Conservation (phyloP, 2,797 vertebrate species). For the Kryptolebias ocellatus region DNA sequence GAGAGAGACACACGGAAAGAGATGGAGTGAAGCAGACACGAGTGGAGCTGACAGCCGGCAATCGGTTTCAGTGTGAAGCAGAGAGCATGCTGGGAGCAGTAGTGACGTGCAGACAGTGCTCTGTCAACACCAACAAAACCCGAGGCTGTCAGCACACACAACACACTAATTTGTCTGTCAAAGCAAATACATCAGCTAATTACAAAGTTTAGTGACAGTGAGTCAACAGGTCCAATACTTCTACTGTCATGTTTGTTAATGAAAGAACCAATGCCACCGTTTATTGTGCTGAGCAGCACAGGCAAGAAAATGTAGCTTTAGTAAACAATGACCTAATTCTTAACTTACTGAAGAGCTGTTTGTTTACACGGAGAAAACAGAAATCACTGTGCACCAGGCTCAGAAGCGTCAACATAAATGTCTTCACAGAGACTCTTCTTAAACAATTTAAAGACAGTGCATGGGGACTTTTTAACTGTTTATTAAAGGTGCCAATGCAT, state of each 20-base stretch:
- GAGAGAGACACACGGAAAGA: constrained; percentile 20
- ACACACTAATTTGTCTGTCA: constrained; percentile 54
- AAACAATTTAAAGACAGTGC: too few relatives aligned
- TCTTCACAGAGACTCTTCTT: background rate
- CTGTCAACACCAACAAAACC: constrained; percentile 51
- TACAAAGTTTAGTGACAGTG: constrained; percentile 22
- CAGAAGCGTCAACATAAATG: background rate
- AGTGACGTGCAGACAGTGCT: constrained; percentile 23
- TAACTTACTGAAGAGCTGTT: background rate
- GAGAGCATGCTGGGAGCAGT: constrained; percentile 60
- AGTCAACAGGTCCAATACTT: constrained; percentile 47
- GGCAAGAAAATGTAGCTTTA: background rate
- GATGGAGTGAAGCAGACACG: constrained; percentile 28
- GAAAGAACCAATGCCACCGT: background rate
- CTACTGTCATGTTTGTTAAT: constrained; percentile 17
- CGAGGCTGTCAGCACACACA: constrained; percentile 23
- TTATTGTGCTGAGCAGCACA: background rate
- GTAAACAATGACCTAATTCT: background rate
- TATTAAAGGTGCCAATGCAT: too few relatives aligned
- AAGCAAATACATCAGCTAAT: constrained; percentile 54
- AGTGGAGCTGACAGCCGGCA: constrained; percentile 60
- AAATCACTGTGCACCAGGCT: background rate
- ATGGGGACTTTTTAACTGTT: too few relatives aligned
- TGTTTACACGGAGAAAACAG: background rate
- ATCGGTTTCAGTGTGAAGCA: constrained; percentile 55